These are phyloP conservation scores for Microcaecilia unicolor DNA, from an alignment of 2,797 vertebrate genomes.

Conservation along the genomic window DNA sequence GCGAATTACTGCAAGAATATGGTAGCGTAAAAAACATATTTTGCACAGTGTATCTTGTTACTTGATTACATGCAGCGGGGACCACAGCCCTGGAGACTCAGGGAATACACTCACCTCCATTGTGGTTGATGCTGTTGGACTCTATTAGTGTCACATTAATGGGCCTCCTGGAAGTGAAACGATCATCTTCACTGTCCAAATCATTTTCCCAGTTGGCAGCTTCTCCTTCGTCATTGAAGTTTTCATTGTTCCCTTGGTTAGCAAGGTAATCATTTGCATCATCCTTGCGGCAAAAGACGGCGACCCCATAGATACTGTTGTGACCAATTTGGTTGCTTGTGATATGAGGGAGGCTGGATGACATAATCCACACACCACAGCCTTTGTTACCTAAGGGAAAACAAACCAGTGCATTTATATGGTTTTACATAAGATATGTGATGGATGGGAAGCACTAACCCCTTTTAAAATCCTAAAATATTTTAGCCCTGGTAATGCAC, in stretches of 20 bases:
- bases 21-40: too few relatives aligned
- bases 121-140: constrained; percentile 75
- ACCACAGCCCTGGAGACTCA: too few relatives aligned
- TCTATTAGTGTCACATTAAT: constrained; percentile 76
- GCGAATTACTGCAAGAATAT: too few relatives aligned
- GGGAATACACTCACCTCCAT: constrained; percentile 61
- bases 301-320: constrained; percentile 79
- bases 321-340: constrained; percentile 76
- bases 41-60: too few relatives aligned
- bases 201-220: constrained; percentile 75
- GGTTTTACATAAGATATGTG: too few relatives aligned
- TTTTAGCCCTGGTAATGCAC: too few relatives aligned
- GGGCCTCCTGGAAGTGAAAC: constrained; percentile 52
- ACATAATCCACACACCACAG: constrained; percentile 86
- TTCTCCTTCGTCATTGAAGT: constrained; percentile 79
- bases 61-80: too few relatives aligned
- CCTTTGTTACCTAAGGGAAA: constrained; percentile 75
- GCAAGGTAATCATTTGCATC: constrained; percentile 54
- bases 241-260: constrained; percentile 64
- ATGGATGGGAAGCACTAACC: too few relatives aligned
- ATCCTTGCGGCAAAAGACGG: constrained; percentile 81
- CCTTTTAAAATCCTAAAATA: too few relatives aligned
- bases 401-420: too few relatives aligned
- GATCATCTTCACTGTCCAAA: constrained; percentile 75
- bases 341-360: constrained; percentile 81